Evolutionary conservation across 2,113 vertebrate species (phyloP), one percentile per base, ranked within the genome.

Genomic region (Reinhardtius hippoglossoides): DNA sequence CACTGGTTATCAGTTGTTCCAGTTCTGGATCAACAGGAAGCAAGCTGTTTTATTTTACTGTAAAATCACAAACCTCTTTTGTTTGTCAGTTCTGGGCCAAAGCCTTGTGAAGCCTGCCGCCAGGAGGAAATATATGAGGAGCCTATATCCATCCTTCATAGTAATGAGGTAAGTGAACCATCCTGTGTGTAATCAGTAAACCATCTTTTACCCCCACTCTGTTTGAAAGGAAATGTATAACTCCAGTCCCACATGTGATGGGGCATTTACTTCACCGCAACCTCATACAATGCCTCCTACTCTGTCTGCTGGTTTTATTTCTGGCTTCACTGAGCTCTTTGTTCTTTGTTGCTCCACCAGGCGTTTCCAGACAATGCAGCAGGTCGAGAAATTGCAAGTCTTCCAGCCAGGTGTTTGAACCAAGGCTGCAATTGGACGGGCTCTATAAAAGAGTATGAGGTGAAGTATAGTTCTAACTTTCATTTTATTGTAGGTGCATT

Each of bases 341-440:
- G 68, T 50, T 60, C 52, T 56, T 62, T 50, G 10, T 18, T 55
- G 44, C 3, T 65, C 6, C 1, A 1, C 24, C 7, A 78, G 97
- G 96, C 96, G 4, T 98, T 98, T 79, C 96, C 97, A 9, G 97
- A 98, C 90, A 98, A 98, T 0, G 97, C 97, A 0, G 97, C 97
- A 0, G 96, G 97, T 0, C 91, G 97, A 66, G 97, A 98, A 82
- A 96, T 98, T 67, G 97, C 97, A 31, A 96, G 96, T 50, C 91
- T 98, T 26, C 97, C 97, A 0, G 97, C 97, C 1, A 72, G 94
- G 67, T 98, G 97, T 84, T 86, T 95, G 54, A 96, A 94, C 15
- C 88, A 93, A 0, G 95, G 94, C 60, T 98, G 97, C 78, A 78
- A 57, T 3, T 98, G 97, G 97, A 96, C 94, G 61, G 97, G 97